Percentiles rank a stretch among this genome's conserved stretches.
Evolutionary conservation across 2,113 vertebrate genomes (phyloP).

Genomic region (Gambusia affinis): DNA sequence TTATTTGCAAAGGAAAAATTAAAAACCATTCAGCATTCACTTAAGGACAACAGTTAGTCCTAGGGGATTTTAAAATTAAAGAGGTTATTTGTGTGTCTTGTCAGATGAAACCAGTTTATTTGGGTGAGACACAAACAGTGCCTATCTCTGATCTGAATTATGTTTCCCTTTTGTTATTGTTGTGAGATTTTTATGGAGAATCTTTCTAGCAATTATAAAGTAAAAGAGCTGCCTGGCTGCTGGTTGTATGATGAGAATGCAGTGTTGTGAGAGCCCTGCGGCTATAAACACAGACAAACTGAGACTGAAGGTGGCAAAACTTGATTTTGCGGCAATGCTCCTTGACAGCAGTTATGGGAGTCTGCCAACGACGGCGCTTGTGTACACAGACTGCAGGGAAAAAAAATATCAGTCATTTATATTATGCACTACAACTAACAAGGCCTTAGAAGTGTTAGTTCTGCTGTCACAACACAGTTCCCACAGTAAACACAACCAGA

Average conservation of each 20-base stretch:
- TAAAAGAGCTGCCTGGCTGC: slow-evolving; percentile 7
- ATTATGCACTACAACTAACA: neutral
- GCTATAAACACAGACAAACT: slow-evolving; percentile 32
- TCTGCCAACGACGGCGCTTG: slow-evolving; percentile 17
- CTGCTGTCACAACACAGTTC: slow-evolving; percentile 4
- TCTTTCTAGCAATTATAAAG: slow-evolving; percentile 18
- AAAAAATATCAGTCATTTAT: neutral
- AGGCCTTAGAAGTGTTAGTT: slow-evolving; percentile 9
- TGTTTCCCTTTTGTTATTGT: slow-evolving; percentile 17
- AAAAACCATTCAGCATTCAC: too few species aligned
- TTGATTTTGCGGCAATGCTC: slow-evolving; percentile 35
- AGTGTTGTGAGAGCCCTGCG: slow-evolving; percentile 26
- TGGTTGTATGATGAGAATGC: slow-evolving; percentile 19
- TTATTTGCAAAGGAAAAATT: too few species aligned
- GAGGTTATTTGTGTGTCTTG: neutral
- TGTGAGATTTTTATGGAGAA: slow-evolving; percentile 11
- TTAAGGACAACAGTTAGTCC: neutral
- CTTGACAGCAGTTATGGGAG: slow-evolving; percentile 25
- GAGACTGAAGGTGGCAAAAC: slow-evolving; percentile 48
- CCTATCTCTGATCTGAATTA: slow-evolving; percentile 15
- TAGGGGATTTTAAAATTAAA: neutral
- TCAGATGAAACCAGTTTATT: slow-evolving; percentile 1
- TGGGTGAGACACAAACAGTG: neutral
- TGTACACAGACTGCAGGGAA: slow-evolving; percentile 18
- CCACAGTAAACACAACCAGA: slow-evolving; percentile 14